Percentiles rank a stretch among this genome's conserved stretches.
These are phyloP conservation scores for Hypena proboscidalis DNA, from an alignment of 2,888 invertebrate species.

Conservation along the genomic window DNA sequence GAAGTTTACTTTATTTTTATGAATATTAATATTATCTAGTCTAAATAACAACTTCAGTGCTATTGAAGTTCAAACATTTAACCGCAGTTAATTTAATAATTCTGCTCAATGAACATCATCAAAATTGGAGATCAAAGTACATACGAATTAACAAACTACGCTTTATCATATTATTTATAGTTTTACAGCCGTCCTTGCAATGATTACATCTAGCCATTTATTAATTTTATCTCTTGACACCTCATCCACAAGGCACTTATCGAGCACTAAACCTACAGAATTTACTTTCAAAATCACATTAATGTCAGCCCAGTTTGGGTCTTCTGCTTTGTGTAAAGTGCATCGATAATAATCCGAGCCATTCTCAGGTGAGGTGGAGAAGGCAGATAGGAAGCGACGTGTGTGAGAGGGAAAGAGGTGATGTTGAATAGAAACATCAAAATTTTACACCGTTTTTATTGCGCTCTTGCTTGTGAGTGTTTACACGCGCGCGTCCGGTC, in stretches of 20 bases:
- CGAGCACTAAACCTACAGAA: constrained; percentile 76
- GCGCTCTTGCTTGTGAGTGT: constrained; percentile 72
- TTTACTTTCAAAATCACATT: constrained; percentile 82
- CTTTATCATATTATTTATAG: constrained; percentile 28
- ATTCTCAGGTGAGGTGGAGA: constrained; percentile 66
- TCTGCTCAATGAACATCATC: neutral
- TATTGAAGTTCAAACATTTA: no score
- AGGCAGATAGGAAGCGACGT: constrained; percentile 33
- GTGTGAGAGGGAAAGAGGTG: constrained; percentile 50
- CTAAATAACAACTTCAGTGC: no score
- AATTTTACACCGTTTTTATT: constrained; percentile 85
- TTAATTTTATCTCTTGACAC: constrained; percentile 82
- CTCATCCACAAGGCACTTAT: constrained; percentile 74
- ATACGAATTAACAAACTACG: neutral
- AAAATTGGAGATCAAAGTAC: constrained; percentile 1
- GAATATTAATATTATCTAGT: no score
- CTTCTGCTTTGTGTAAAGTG: constrained; percentile 85
- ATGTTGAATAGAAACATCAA: constrained; percentile 83
- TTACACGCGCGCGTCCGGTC: constrained; percentile 77
- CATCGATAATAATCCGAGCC: constrained; percentile 83
- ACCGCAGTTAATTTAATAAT: no score
- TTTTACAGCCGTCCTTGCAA: constrained; percentile 47
- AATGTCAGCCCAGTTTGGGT: constrained; percentile 76
- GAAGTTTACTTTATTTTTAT: no score
- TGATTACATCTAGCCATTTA: constrained; percentile 69